These are phyloP conservation scores for Rachycentron canadum DNA, from an alignment of 2,797 vertebrate species.

Conservation along the genomic window DNA sequence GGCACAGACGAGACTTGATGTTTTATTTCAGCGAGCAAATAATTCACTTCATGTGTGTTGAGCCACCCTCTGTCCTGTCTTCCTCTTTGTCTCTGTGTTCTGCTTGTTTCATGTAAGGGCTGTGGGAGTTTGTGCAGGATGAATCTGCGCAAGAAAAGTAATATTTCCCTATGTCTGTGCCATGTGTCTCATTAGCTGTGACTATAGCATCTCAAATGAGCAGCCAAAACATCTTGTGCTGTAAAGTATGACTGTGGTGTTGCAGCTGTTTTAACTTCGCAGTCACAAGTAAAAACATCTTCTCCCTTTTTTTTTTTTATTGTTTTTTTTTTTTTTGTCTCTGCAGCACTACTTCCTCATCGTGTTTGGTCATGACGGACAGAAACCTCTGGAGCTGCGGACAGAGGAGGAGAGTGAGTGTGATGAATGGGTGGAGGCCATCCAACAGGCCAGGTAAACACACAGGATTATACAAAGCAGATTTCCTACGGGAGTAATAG, in stretches of 20 bases:
- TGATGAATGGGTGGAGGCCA: slow-evolving; percentile 97
- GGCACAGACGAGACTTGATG: slow-evolving; percentile 42
- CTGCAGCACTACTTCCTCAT: slow-evolving; percentile 95
- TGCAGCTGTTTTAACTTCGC: not conserved
- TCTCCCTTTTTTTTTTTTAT: slow-evolving; percentile 5
- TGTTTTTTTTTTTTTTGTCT: slow-evolving; percentile 13
- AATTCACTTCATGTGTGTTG: slow-evolving; percentile 36
- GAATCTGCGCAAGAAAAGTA: slow-evolving; percentile 38
- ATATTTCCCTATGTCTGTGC: slow-evolving; percentile 43
- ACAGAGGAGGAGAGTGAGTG: slow-evolving; percentile 95
- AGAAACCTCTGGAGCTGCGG: slow-evolving; percentile 96
- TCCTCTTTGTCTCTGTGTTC: slow-evolving; percentile 16
- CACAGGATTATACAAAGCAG: not conserved
- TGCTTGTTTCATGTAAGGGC: slow-evolving; percentile 28
- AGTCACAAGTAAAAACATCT: slow-evolving; percentile 15
- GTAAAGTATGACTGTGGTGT: not conserved
- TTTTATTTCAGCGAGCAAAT: slow-evolving; percentile 55
- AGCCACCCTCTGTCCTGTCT: slow-evolving; percentile 20
- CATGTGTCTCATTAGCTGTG: slow-evolving; percentile 39
- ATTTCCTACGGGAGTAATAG: not conserved
- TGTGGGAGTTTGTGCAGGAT: slow-evolving; percentile 8
- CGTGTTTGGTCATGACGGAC: slow-evolving; percentile 96
- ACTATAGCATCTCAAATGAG: slow-evolving; percentile 12
- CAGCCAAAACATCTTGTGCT: slow-evolving; percentile 15
- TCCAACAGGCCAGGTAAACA: slow-evolving; percentile 96